Evolutionary conservation across 2,113 vertebrate genomes (phyloP).

Genomic region (Notothenia coriiceps): DNA sequence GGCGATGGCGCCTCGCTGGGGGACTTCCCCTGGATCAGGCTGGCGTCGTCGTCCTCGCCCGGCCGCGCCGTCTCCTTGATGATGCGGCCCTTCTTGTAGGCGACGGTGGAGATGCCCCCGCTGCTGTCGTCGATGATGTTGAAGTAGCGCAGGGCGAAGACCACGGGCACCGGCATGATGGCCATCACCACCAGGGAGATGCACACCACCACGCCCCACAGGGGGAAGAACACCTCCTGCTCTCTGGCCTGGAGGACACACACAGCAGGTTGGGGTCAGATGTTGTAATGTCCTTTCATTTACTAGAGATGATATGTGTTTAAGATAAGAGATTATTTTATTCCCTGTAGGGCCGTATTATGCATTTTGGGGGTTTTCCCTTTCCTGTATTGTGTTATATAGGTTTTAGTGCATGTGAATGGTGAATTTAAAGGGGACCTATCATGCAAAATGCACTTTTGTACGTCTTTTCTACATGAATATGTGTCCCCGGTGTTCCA

Average conservation of each 20-base stretch:
- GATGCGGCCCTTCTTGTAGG: constrained; percentile 94
- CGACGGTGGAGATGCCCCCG: constrained; percentile 87
- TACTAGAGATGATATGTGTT: too few relatives aligned
- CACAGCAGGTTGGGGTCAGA: neutral
- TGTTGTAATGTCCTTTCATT: too few relatives aligned
- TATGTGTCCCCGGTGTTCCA: too few relatives aligned
- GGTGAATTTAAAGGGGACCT: too few relatives aligned
- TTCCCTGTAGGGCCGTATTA: too few relatives aligned
- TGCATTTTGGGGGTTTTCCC: too few relatives aligned
- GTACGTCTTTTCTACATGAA: too few relatives aligned
- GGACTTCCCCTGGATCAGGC: constrained; percentile 91
- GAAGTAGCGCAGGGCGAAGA: constrained; percentile 88
- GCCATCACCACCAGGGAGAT: constrained; percentile 90
- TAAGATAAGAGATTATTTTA: too few relatives aligned
- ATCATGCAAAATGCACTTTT: too few relatives aligned
- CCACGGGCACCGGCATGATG: constrained; percentile 90
- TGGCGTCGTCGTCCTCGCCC: constrained; percentile 90
- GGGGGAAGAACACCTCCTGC: constrained; percentile 87
- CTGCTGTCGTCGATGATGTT: constrained; percentile 89
- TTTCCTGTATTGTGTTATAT: neutral
- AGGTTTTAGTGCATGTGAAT: too few relatives aligned
- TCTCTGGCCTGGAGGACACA: constrained; percentile 86
- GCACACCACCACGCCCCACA: constrained; percentile 91
- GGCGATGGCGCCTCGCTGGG: constrained; percentile 92
- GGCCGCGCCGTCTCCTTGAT: constrained; percentile 89